These are phyloP conservation scores for Enteromius anoplus DNA, from an alignment of 2,797 vertebrate species.

Conservation along the genomic window DNA sequence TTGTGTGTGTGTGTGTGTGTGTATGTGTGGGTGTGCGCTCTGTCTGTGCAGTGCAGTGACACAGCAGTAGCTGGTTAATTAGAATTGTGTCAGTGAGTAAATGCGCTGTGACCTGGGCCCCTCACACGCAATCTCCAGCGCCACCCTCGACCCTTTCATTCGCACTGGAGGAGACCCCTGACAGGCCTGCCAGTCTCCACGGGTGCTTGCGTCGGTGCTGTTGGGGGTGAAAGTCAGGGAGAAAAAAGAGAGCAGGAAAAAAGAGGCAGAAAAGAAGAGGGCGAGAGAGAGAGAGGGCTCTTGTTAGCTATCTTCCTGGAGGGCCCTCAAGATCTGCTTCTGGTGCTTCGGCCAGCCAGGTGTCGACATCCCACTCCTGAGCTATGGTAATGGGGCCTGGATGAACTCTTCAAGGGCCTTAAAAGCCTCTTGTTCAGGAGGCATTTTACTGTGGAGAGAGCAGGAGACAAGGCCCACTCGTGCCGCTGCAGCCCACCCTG, in stretches of 20 bases:
- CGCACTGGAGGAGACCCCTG: slow-evolving; percentile 52
- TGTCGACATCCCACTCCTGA: slow-evolving; percentile 66
- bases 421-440: slow-evolving; percentile 67
- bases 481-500: slow-evolving; percentile 11
- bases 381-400: slow-evolving; percentile 73
- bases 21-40: slow-evolving; percentile 13
- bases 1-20: slow-evolving; percentile 40
- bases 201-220: slow-evolving; percentile 43
- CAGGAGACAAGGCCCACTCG: slow-evolving; percentile 25
- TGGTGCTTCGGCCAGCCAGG: slow-evolving; percentile 58
- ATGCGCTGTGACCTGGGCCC: slow-evolving; percentile 82
- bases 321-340: slow-evolving; percentile 61
- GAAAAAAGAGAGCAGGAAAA: neutral
- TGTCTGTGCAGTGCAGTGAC: slow-evolving; percentile 76
- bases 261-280: neutral
- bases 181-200: slow-evolving; percentile 50
- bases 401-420: slow-evolving; percentile 78
- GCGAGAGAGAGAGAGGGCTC: slow-evolving; percentile 49
- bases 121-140: slow-evolving; percentile 66
- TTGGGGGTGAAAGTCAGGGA: slow-evolving; percentile 38
- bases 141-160: slow-evolving; percentile 58
- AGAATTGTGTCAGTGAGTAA: slow-evolving; percentile 87
- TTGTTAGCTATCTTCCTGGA: slow-evolving; percentile 61
- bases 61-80: slow-evolving; percentile 86
- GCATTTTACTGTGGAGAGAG: slow-evolving; percentile 40